Percentiles rank a stretch among this genome's conserved stretches.
phyloP scores from a whole-genome alignment of 2,797 vertebrate genomes.

The Macropodus opercularis region DNA sequence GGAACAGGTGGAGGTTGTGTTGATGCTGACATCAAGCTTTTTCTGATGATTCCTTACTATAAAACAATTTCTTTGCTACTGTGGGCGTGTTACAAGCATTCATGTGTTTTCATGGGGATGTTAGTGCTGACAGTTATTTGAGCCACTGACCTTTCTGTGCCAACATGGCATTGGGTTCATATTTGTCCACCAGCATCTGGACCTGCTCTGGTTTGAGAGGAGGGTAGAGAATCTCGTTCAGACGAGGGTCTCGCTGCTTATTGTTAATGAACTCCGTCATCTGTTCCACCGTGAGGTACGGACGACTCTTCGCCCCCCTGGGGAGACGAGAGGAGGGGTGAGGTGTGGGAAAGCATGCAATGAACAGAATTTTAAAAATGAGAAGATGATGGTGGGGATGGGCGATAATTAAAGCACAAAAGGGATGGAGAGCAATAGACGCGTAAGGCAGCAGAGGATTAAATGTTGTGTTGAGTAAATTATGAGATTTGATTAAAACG shows the following conservation, averaged over 20 bases:
- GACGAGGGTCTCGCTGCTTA: constrained; percentile 93
- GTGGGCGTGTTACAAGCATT: not conserved
- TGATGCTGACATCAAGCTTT: constrained; percentile 1
- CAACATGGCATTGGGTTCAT: constrained; percentile 88
- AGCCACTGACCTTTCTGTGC: constrained; percentile 89
- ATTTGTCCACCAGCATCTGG: constrained; percentile 94
- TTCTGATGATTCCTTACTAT: not conserved
- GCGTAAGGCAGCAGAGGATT: constrained; percentile 45
- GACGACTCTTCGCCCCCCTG: constrained; percentile 94
- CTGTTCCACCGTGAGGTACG: constrained; percentile 93
- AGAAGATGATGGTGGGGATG: constrained; percentile 10
- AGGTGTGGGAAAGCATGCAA: not conserved
- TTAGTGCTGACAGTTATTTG: constrained; percentile 10
- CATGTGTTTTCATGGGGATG: constrained; percentile 16
- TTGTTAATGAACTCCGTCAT: constrained; percentile 97
- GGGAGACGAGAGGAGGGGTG: not conserved
- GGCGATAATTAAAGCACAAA: constrained; percentile 46
- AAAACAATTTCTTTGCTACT: not conserved
- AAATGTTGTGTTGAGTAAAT: constrained; percentile 64
- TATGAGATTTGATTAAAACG: constrained; percentile 67
- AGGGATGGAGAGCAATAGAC: constrained; percentile 26
- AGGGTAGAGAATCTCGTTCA: constrained; percentile 98
- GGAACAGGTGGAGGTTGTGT: not conserved
- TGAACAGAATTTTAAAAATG: constrained; percentile 7
- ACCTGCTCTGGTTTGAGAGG: constrained; percentile 95